These are phyloP conservation scores for Eurypyga helias DNA, from an alignment of 2,113 vertebrate genomes.

Conservation along the genomic window DNA sequence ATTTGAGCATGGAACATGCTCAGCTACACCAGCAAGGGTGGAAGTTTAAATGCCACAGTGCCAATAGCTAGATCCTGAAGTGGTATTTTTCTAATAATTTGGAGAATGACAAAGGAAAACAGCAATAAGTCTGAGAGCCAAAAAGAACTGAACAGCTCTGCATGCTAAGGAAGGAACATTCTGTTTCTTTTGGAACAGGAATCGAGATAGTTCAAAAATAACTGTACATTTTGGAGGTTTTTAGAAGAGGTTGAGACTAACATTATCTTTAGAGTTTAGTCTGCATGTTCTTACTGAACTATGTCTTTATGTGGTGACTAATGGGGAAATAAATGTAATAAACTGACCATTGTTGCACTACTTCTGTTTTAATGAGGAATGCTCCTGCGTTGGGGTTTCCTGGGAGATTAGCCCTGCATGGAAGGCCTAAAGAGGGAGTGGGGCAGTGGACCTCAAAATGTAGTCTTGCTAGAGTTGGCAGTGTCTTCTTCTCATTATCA, in stretches of 20 bases:
- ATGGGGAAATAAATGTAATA: background rate
- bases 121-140: background rate
- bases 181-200: background rate
- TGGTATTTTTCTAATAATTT: background rate
- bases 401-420: background rate
- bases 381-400: background rate
- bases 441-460: background rate
- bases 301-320: background rate
- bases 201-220: background rate
- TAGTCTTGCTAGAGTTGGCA: accelerated
- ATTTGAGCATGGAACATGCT: background rate
- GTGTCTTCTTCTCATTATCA: background rate
- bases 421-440: background rate
- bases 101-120: background rate
- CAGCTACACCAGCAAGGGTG: background rate
- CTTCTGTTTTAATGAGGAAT: background rate
- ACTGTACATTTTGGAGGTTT: background rate
- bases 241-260: background rate
- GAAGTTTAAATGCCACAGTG: background rate
- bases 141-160: background rate
- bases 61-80: background rate
- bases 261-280: background rate
- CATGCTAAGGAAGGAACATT: background rate
- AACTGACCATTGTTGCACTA: background rate
- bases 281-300: background rate